A percentile compares a stretch with the other conserved stretches of the same genome.
Evolutionary conservation across 2,113 vertebrate genomes (phyloP).

Genomic region (Pantherophis guttatus): DNA sequence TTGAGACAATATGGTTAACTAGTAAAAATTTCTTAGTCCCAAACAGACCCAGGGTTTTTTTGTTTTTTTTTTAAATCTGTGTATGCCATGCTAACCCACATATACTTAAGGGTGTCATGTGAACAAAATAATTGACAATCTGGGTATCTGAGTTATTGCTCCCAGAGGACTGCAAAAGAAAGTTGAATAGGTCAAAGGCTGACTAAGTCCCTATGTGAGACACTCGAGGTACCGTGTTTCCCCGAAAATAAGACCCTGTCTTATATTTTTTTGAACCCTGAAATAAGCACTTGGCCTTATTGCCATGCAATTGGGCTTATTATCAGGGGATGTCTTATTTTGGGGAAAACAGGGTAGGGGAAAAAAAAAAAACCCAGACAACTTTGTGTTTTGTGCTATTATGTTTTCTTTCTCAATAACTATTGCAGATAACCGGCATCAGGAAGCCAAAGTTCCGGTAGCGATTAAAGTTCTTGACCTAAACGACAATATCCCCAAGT

Average conservation of each 20-base stretch:
- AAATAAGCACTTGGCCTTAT: too few relatives aligned
- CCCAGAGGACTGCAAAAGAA: background rate
- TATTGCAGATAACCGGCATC: slow-evolving; percentile 83
- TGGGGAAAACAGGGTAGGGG: too few relatives aligned
- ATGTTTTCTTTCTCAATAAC: slow-evolving; percentile 19
- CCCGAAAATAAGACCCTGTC: too few relatives aligned
- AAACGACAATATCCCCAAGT: slow-evolving; percentile 93
- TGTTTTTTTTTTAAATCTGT: background rate
- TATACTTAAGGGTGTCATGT: background rate
- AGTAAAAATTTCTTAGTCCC: background rate
- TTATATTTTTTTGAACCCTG: too few relatives aligned
- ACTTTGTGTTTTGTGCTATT: background rate
- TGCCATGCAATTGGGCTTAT: too few relatives aligned
- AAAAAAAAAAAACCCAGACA: background rate
- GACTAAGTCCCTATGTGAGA: background rate
- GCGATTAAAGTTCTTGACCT: slow-evolving; percentile 88
- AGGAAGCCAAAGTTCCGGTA: slow-evolving; percentile 91
- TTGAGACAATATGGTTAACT: background rate
- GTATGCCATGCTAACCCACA: background rate
- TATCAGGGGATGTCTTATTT: too few relatives aligned
- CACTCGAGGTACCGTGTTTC: background rate
- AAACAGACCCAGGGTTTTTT: background rate
- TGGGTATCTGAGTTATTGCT: background rate
- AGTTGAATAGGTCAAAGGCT: background rate
- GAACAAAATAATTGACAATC: background rate